A percentile compares a stretch with the other conserved stretches of the same genome.
These are phyloP conservation scores for Arrhopalites spinosus DNA, from an alignment of 2,888 invertebrate species.

Conservation along the genomic window DNA sequence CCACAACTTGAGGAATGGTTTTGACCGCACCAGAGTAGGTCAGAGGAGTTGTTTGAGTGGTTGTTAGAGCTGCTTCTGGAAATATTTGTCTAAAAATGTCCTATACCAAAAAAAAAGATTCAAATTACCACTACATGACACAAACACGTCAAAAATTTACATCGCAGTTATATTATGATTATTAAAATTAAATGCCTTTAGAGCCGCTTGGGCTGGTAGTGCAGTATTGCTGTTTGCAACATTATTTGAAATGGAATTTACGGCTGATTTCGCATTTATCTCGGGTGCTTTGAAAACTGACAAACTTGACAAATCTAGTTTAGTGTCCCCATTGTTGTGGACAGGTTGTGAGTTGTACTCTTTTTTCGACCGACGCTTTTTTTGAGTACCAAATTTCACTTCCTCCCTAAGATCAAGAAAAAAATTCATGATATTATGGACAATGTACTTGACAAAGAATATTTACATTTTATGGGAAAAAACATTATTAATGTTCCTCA, in stretches of 20 bases:
- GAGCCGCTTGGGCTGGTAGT: no score
- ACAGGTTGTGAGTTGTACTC: slow-evolving; percentile 13
- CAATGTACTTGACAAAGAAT: no score
- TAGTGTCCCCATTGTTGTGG: not conserved
- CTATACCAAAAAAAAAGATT: no score
- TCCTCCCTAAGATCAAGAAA: slow-evolving; percentile 47
- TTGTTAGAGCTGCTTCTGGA: not conserved
- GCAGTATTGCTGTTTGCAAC: no score
- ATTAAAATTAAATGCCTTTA: no score
- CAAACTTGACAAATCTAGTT: slow-evolving; percentile 43
- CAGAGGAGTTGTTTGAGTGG: not conserved
- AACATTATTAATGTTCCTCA: slow-evolving; percentile 65
- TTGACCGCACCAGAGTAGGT: slow-evolving; percentile 25
- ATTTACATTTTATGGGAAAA: no score
- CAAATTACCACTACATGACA: no score
- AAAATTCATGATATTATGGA: not conserved
- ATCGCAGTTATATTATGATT: no score
- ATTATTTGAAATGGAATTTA: not conserved
- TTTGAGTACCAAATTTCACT: slow-evolving; percentile 50
- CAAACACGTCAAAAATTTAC: no score
- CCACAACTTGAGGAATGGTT: not conserved
- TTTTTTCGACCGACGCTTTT: slow-evolving; percentile 25
- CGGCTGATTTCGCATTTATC: not conserved
- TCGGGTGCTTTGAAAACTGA: slow-evolving; percentile 36
- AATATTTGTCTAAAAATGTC: not conserved